Percentiles rank a stretch among this genome's conserved stretches.
Evolutionary conservation across 2,797 vertebrate species (phyloP).

Genomic region (Sebastes aleutianus): DNA sequence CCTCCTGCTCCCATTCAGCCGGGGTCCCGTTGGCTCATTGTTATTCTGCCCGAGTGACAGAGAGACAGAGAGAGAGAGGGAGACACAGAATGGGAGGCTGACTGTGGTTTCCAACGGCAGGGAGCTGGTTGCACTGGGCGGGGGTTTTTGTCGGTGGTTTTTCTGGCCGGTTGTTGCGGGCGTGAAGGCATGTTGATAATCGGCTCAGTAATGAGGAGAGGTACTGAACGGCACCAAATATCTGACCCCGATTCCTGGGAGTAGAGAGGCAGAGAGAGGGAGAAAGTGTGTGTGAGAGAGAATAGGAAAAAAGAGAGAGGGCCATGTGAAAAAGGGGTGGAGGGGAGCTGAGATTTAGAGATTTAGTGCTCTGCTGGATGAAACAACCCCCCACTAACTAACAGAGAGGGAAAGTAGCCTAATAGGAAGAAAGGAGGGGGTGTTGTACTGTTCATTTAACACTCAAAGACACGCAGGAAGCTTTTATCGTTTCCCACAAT

Average conservation of each 20-base stretch:
- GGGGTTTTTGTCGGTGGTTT: constrained; percentile 15
- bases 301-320: constrained; percentile 17
- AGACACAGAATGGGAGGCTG: constrained; percentile 50
- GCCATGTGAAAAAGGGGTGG: constrained; percentile 77
- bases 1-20: constrained; percentile 77
- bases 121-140: constrained; percentile 38
- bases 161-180: constrained; percentile 32
- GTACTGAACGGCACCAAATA: constrained; percentile 77
- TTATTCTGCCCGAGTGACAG: constrained; percentile 83
- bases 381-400: constrained; percentile 81
- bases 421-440: constrained; percentile 71
- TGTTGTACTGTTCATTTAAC: constrained; percentile 64
- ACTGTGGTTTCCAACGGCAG: constrained; percentile 50
- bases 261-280: constrained; percentile 51
- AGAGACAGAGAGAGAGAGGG: constrained; percentile 38
- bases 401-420: constrained; percentile 73
- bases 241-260: constrained; percentile 78
- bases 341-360: constrained; percentile 80
- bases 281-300: constrained; percentile 1
- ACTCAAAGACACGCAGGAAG: constrained; percentile 66
- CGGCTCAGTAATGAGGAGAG: constrained; percentile 80
- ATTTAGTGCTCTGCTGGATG: constrained; percentile 82
- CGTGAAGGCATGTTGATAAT: constrained; percentile 74
- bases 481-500: constrained; percentile 68
- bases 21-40: constrained; percentile 84